phyloP scores from a whole-genome alignment of 2,888 invertebrate genomes.

The Heliconius aoede region DNA sequence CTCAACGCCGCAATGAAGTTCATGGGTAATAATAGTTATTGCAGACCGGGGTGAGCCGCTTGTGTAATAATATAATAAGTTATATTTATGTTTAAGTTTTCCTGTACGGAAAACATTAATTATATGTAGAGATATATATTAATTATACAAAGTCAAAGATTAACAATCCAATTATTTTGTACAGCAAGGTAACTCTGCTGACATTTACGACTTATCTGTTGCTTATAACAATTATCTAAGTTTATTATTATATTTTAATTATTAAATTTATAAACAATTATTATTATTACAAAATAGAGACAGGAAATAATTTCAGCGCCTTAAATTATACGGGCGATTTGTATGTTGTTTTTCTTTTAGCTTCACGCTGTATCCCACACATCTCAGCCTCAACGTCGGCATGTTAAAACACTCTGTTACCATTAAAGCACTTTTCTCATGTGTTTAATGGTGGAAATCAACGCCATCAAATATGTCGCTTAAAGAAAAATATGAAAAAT shows the following conservation, averaged over 20 bases:
- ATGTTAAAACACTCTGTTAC: too few species aligned
- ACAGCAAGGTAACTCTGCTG: background rate
- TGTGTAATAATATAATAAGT: background rate
- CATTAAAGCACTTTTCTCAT: too few species aligned
- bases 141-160: constrained; percentile 20
- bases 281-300: too few species aligned
- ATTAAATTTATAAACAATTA: background rate
- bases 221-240: background rate
- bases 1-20: too few species aligned
- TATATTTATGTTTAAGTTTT: constrained; percentile 1
- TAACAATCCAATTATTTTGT: constrained; percentile 17
- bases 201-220: constrained; percentile 6
- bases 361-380: too few species aligned
- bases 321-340: background rate
- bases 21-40: background rate
- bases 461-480: too few species aligned
- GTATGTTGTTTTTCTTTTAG: background rate
- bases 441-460: too few species aligned
- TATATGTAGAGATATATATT: background rate
- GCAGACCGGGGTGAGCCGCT: background rate
- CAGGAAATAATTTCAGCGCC: background rate
- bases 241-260: background rate
- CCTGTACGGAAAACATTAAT: background rate
- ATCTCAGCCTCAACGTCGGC: too few species aligned
- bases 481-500: too few species aligned